These are phyloP conservation scores for Oasisia sp. DNA, from an alignment of 2,888 invertebrate genomes.

Conservation along the genomic window DNA sequence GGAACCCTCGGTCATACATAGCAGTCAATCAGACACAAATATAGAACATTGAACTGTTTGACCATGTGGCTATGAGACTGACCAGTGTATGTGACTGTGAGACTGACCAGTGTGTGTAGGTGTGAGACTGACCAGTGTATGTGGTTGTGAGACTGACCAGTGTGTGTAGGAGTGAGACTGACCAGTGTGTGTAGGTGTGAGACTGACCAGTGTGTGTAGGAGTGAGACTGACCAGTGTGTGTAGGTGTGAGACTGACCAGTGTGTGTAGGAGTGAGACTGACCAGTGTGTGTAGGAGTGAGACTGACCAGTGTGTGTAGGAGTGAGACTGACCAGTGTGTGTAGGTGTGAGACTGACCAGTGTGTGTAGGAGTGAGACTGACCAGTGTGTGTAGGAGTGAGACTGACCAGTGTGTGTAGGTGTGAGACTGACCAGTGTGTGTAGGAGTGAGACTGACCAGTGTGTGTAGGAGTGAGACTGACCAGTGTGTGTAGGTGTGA, in stretches of 20 bases:
- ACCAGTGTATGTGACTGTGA: no score
- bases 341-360: slow-evolving; percentile 72
- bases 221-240: no score
- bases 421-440: slow-evolving; percentile 74
- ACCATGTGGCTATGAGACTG: no score
- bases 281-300: no score
- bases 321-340: no score
- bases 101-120: slow-evolving; percentile 75
- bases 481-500: slow-evolving; percentile 75
- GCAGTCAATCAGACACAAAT: no score
- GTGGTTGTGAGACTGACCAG: slow-evolving; percentile 72
- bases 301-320: slow-evolving; percentile 75
- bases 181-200: no score
- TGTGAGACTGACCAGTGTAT: no score
- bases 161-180: slow-evolving; percentile 76
- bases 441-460: slow-evolving; percentile 75
- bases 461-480: slow-evolving; percentile 69
- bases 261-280: slow-evolving; percentile 76
- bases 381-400: no score
- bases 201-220: slow-evolving; percentile 75
- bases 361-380: slow-evolving; percentile 76
- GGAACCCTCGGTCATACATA: no score
- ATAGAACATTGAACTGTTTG: no score
- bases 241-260: slow-evolving; percentile 72
- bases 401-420: slow-evolving; percentile 75